Evolutionary conservation across 2,113 vertebrate genomes (phyloP).

Genomic region (Athene cunicularia): DNA sequence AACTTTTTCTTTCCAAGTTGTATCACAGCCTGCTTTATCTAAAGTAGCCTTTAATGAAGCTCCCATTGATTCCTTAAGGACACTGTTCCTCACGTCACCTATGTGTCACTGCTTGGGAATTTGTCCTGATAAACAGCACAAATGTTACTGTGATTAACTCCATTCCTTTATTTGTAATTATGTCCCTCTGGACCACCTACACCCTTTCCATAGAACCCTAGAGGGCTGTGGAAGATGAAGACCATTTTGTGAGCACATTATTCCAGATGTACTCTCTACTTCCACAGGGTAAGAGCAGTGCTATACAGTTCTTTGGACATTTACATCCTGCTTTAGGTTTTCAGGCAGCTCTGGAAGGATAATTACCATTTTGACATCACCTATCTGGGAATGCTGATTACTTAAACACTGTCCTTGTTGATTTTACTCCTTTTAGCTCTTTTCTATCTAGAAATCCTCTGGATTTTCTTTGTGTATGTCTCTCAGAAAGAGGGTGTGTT

Average conservation of each 20-base stretch:
- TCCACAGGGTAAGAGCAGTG: neutral
- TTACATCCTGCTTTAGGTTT: slow-evolving; percentile 2
- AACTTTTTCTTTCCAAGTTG: neutral
- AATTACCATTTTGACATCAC: slow-evolving; percentile 27
- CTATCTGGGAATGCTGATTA: neutral
- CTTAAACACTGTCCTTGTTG: neutral
- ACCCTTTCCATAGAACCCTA: neutral
- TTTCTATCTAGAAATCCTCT: neutral
- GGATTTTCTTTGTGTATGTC: neutral
- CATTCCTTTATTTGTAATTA: neutral
- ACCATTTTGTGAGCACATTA: neutral
- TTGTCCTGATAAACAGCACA: slow-evolving; percentile 29
- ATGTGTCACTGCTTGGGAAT: slow-evolving; percentile 48
- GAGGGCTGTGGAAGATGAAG: neutral
- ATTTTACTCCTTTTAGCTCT: neutral
- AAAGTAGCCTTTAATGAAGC: neutral
- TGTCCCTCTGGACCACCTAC: slow-evolving; percentile 37
- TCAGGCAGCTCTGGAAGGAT: slow-evolving; percentile 5
- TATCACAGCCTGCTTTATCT: slow-evolving; percentile 23
- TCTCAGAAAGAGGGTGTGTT: neutral
- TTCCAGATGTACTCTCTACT: neutral
- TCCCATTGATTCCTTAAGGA: slow-evolving; percentile 2
- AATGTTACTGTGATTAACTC: slow-evolving; percentile 6
- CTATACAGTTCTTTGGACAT: neutral
- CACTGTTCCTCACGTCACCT: neutral